Base-by-base conservation (phyloP, 2,797 vertebrate species). In the Pteropus rufus region DNA sequence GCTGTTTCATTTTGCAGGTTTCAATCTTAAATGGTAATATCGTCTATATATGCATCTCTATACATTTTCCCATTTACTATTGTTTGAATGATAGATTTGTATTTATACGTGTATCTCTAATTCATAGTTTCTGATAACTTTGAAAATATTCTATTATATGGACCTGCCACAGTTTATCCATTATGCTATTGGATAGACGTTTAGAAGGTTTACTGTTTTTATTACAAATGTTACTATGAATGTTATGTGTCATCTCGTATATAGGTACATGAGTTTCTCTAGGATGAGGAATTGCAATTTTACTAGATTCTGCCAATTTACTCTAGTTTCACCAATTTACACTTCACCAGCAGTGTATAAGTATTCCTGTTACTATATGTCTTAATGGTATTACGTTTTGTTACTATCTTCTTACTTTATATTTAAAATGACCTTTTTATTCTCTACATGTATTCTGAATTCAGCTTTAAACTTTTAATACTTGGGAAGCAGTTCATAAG, bases 361-460 rank as follows among this genome's bases (percentile, higher is more conserved):
- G n/a, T 65, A 2, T 86, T 91, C 15, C 56, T 34, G 10, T 72
- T 76, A 36, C 62, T 79, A 0, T 70, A 5, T 75, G 15, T 79
- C 62, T 90, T 72, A 34, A 31, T 8, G 67, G 21, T 36, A 80
- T 92, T 72, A 75, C 3, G 52, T 44, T 83, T 93, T 44, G 14
- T 90, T 81, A 67, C 18, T 87, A 11, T 31, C 21, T 89, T 89
- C 36, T 84, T 52, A 56, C 16, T 87, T 95, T 44, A 88, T 84
- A 56, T 75, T 60, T 60, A 11, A 62, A 92, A 39, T 85, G 9
- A 65, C 46, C 19, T 82, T 76, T 93, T 94, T 84, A 86, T 10
- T 93, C 34, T 44, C 31, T 65, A 60, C 41, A 11, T 86, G 52
- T 89, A 83, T 75, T 93, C 93, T 87, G 54, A 92, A 88, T 80